Evolutionary conservation across 2,888 invertebrate species (phyloP), one percentile per base, ranked within the genome.

Genomic region (Folsomia manolachei): DNA sequence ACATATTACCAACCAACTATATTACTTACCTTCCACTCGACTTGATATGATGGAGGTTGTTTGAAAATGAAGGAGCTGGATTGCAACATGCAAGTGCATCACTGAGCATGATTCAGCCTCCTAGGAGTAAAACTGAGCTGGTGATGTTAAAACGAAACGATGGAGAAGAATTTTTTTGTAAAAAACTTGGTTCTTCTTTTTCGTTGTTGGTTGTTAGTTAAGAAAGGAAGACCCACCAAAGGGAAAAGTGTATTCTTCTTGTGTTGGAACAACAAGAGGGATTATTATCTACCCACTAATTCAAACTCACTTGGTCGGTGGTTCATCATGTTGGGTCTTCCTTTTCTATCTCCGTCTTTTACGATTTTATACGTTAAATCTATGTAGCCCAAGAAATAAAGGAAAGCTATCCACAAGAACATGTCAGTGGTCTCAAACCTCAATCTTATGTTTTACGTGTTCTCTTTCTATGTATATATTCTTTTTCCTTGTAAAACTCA

Each of bases 211-310:
- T 19, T 51, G 71, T 62, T 68, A 62, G 75, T 73, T 72, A 72
- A 74, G 73, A 72, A 73, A 71, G 74, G 72, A 68, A 78, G 78
- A 78, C 78, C 78, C 71, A 78, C 78, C 78, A 78, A 78, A 76
- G 75, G 76, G 78, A 75, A 78, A 78, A 76, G 75, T 74, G 78
- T 72, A 71, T 74, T 75, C 74, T 78, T 56, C 56, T 67, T n/a
- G 56, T 23, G 19, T 21, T 56, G 14, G 63, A 63, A 70, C 61
- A 77, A 75, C 74, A 78, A 75, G 78, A 78, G 75, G 78, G 75
- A 78, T 75, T 78, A 78, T 78, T 78, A 78, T 78, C 78, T 75
- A 73, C 74, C 78, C 78, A 78, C 78, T 78, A 78, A 78, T 78
- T 78, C 78, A 78, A 72, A 74, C 74, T 74, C 72, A 74, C 77